Evolutionary conservation across 2,113 vertebrate species (phyloP).

Genomic region (Hippocampus abdominalis): DNA sequence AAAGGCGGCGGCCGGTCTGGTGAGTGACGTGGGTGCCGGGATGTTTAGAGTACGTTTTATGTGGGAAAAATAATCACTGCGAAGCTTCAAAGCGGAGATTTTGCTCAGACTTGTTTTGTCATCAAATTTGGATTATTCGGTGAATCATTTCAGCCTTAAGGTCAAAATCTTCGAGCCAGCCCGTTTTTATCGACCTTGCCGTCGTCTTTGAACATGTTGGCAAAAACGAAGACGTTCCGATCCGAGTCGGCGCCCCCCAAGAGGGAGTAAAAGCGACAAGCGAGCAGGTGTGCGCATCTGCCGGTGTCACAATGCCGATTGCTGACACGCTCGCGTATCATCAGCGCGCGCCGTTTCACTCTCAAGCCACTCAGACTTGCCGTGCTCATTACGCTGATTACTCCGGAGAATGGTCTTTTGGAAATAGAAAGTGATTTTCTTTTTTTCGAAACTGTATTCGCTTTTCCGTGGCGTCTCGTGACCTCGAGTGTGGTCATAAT

Average conservation of each 20-base stretch:
- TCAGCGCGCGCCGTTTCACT: conserved; percentile 16
- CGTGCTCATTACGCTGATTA: conserved; percentile 28
- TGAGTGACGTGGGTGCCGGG: not conserved
- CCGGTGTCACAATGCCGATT: conserved; percentile 46
- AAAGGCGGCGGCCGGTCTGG: not conserved
- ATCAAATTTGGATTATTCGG: not conserved
- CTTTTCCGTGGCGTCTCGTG: not conserved
- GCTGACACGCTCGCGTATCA: conserved; percentile 37
- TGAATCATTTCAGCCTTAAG: not conserved
- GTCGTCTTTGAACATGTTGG: conserved; percentile 16
- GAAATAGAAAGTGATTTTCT: conserved; percentile 13
- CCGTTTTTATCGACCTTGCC: not conserved
- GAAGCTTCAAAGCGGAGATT: too few species aligned
- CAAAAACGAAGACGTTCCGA: conserved; percentile 47
- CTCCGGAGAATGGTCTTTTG: conserved; percentile 21
- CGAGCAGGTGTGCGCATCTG: conserved; percentile 53
- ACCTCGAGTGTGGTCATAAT: conserved; percentile 37
- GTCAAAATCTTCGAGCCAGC: not conserved
- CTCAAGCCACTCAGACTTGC: conserved; percentile 15
- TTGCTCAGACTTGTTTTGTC: too few species aligned
- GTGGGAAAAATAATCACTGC: too few species aligned
- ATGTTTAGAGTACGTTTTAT: too few species aligned
- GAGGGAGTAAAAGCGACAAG: conserved; percentile 50
- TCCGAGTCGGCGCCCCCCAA: not conserved
- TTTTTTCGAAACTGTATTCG: not conserved